These are phyloP conservation scores for Melanotaenia parkinsoni DNA, from an alignment of 2,797 vertebrate genomes.

Conservation along the genomic window DNA sequence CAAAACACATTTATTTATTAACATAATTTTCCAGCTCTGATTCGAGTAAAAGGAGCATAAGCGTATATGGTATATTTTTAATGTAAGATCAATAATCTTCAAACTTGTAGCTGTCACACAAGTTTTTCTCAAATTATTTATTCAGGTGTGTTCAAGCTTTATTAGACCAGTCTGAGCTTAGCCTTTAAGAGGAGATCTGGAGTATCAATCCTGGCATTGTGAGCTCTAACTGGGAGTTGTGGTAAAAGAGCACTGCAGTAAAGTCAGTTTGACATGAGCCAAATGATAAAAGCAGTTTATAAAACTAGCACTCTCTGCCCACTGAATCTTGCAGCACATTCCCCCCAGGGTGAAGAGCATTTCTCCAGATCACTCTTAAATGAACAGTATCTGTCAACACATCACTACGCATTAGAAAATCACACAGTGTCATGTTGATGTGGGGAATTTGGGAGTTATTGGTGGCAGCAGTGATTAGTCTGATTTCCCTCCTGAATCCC, in stretches of 20 bases:
- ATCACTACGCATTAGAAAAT: slow-evolving; percentile 72
- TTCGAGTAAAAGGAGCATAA: not conserved
- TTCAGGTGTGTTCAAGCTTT: slow-evolving; percentile 17
- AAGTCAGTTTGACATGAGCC: slow-evolving; percentile 52
- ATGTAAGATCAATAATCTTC: slow-evolving; percentile 7
- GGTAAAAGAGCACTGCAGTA: slow-evolving; percentile 38
- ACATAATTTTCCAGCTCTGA: not conserved
- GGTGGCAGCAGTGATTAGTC: slow-evolving; percentile 71
- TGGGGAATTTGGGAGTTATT: slow-evolving; percentile 62
- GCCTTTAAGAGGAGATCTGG: slow-evolving; percentile 56
- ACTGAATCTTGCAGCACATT: slow-evolving; percentile 45
- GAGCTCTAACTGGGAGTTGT: slow-evolving; percentile 30
- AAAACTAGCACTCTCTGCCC: slow-evolving; percentile 53
- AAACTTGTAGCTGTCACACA: slow-evolving; percentile 4
- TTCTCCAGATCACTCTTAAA: slow-evolving; percentile 65
- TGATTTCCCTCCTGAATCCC: slow-evolving; percentile 65
- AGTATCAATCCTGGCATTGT: slow-evolving; percentile 42
- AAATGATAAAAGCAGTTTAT: slow-evolving; percentile 62
- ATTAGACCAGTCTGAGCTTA: slow-evolving; percentile 20
- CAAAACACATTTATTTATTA: not conserved
- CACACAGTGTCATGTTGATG: slow-evolving; percentile 68
- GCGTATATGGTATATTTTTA: slow-evolving; percentile 14
- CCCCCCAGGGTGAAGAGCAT: slow-evolving; percentile 45
- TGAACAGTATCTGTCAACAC: slow-evolving; percentile 73
- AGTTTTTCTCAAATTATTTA: slow-evolving; percentile 25